These are phyloP conservation scores for Orchestia grillus DNA, from an alignment of 1,140 invertebrate species.

Conservation along the genomic window DNA sequence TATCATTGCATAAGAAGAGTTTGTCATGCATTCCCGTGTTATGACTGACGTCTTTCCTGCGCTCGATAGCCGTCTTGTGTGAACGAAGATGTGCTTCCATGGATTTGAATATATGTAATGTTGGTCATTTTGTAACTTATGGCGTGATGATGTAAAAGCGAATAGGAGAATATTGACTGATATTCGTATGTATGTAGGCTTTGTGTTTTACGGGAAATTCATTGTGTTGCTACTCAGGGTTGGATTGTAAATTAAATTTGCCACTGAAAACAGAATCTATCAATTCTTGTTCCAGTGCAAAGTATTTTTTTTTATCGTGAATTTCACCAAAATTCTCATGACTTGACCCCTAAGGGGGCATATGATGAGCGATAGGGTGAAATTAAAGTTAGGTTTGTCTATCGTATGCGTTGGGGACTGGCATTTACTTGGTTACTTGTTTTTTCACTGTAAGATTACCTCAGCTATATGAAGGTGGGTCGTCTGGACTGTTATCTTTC, in stretches of 20 bases:
- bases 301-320: neutral
- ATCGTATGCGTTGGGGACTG: no score
- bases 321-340: neutral
- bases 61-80: neutral
- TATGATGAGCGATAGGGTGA: no score
- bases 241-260: neutral
- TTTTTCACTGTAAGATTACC: no score
- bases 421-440: no score
- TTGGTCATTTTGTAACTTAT: neutral
- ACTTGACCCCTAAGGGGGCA: no score
- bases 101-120: neutral
- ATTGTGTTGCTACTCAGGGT: neutral
- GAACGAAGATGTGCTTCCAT: neutral
- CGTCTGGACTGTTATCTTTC: no score
- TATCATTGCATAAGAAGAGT: neutral
- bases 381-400: no score
- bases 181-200: neutral
- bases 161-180: neutral
- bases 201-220: neutral
- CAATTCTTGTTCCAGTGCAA: neutral
- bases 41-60: neutral
- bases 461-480: no score
- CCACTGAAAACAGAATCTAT: neutral
- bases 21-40: neutral
- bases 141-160: neutral